Evolutionary conservation across 2,113 vertebrate species (phyloP).

Genomic region (Lasiurus borealis): DNA sequence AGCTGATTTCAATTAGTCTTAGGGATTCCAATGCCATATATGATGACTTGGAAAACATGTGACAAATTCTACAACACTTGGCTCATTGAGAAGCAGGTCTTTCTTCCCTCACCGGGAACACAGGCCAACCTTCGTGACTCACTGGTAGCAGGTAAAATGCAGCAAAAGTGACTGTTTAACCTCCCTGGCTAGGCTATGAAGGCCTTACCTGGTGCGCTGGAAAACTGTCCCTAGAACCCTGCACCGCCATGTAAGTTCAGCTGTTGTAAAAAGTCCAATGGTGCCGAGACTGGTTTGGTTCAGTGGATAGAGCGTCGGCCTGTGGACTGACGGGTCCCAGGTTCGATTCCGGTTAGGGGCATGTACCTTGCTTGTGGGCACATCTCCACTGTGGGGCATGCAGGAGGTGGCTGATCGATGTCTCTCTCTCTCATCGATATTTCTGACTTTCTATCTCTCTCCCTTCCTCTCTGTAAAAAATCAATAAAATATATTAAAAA

Average conservation of each 20-base stretch:
- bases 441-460: too few relatives aligned
- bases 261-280: background rate
- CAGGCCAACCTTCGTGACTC: background rate
- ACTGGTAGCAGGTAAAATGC: background rate
- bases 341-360: too few relatives aligned
- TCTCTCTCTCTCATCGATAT: too few relatives aligned
- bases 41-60: background rate
- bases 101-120: background rate
- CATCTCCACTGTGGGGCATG: too few relatives aligned
- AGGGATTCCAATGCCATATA: background rate
- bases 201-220: background rate
- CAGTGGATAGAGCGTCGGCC: too few relatives aligned
- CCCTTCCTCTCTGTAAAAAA: too few relatives aligned
- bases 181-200: background rate
- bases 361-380: too few relatives aligned
- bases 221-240: background rate
- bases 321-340: too few relatives aligned
- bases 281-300: too few relatives aligned
- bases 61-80: background rate
- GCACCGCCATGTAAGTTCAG: background rate
- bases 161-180: background rate
- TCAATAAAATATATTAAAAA: too few relatives aligned
- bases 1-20: background rate
- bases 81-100: background rate
- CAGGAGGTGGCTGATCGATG: too few relatives aligned